Evolutionary conservation across 2,888 invertebrate genomes (phyloP), one percentile per base, ranked within the genome.

Genomic region (Halictus ligatus): DNA sequence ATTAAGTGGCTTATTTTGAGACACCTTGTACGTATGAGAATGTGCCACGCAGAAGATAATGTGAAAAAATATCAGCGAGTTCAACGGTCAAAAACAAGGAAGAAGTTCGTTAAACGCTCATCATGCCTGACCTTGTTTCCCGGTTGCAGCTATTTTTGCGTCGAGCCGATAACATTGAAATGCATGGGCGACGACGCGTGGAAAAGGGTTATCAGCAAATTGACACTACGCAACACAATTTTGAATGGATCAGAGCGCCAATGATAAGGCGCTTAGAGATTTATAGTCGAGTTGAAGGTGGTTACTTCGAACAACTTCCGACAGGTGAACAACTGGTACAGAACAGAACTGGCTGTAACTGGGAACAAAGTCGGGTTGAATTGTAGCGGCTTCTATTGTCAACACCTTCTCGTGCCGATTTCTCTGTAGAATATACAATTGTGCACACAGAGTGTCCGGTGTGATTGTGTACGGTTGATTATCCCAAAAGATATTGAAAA

Each of bases 231-330:
- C 25, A 15, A 60, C 25, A 13, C 13, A 29, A 60, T 60, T 60
- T 25, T 29, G 25, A 60, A 60, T 60, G 60, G 60, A 60, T 60
- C 60, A 15, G n/a, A 60, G 29, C 25, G 60, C 6, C 25, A 13
- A 60, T 60, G 60, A 60, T 60, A 60, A 60, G 60, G 60, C 60
- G 60, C 60, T 29, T 60, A 60, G 60, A 60, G 60, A 60, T 60
- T 60, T 60, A 60, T 60, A 29, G 25, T 25, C 25, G 13, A 60
- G 25, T 25, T 1, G 60, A 15, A 60, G 60, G 60, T 60, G 60
- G 13, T 25, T 60, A 60, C 25, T 60, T 60, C 15, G 60, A 60
- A 60, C 60, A 60, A 60, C 60, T 60, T 60, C 60, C 60, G 60
- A 60, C 60, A 60, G 60, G 60, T 60, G 60, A 60, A 60, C 60